phyloP scores from a whole-genome alignment of 1,140 invertebrate genomes.

The Aphelinus certus region DNA sequence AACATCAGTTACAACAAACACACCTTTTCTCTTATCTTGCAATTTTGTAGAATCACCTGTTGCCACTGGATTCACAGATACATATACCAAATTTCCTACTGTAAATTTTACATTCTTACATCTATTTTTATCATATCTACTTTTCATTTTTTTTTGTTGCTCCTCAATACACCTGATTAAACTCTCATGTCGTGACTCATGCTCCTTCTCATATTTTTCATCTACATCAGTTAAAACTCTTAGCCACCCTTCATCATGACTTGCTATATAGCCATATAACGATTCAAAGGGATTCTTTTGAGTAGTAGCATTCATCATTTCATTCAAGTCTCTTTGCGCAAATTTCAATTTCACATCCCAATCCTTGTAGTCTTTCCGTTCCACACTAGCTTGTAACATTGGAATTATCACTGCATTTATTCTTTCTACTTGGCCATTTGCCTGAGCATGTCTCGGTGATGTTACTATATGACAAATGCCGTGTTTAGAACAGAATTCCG shows the following conservation, averaged over 20 bases:
- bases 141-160: too few relatives aligned
- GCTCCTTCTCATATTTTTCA: slow-evolving; percentile 31
- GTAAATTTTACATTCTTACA: slow-evolving; percentile 31
- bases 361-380: background rate
- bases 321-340: too few relatives aligned
- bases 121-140: too few relatives aligned
- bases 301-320: too few relatives aligned
- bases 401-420: slow-evolving; percentile 32
- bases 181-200: slow-evolving; percentile 42
- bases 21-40: slow-evolving; percentile 24
- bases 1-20: slow-evolving; percentile 1
- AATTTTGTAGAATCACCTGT: slow-evolving; percentile 41
- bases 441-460: slow-evolving; percentile 28
- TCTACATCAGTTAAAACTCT: slow-evolving; percentile 36
- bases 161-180: too few relatives aligned
- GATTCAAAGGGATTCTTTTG: too few relatives aligned
- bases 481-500: slow-evolving; percentile 39
- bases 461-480: slow-evolving; percentile 32
- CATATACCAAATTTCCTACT: slow-evolving; percentile 42
- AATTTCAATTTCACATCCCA: slow-evolving; percentile 38
- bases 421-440: slow-evolving; percentile 34
- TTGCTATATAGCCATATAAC: too few relatives aligned
- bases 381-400: background rate
- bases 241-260: too few relatives aligned
- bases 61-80: too few relatives aligned